Base-by-base conservation (phyloP, 2,888 invertebrate genomes). In the Lottia gigantea region DNA sequence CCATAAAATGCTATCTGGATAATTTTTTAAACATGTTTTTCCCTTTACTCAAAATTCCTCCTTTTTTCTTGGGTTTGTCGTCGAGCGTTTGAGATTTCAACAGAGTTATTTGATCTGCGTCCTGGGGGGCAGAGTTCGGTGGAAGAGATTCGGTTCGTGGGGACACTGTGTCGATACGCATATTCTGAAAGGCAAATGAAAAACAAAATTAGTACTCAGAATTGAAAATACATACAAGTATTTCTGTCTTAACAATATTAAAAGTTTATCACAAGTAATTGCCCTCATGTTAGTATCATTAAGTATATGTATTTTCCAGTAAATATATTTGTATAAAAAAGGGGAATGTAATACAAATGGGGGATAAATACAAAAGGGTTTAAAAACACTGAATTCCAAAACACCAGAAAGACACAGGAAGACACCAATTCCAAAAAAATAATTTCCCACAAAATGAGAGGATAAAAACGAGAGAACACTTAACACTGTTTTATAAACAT, bases 21-120 rank as follows among this genome's bases (percentile, higher is more conserved):
- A 86, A 78, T 69, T 85, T 85, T 70, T 86, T 86, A 64, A 86
- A 80, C 63, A 86, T 85, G 74, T 82, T 86, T 78, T 82, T 84
- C 62, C 84, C 83, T 75, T 84, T 85, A 40, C 82, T 82, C 64
- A 86, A 76, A 47, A 86, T 72, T 66, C 85, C 83, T 62, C 81
- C 81, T 62, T 83, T 84, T 67, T 78, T 78, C 76, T 85, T 85
- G 66, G 80, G 82, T 70, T 81, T 80, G 46, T 77, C 73, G 47
- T 82, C 79, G 63, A 80, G 80, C 11, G 80, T 55, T 55, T 55
- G 55, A 12, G 55, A 55, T 23, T 55, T 55, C 55, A 55, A 23
- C 19, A 55, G 55, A 55, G 79, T 15, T 79, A 77, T n/a, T 73
- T 75, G 61, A 79, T 77, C 71, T 76, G 69, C 65, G 76, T 76